Evolutionary conservation across 2,888 invertebrate genomes (phyloP).

Genomic region (Hirtodrosophila duncani): DNA sequence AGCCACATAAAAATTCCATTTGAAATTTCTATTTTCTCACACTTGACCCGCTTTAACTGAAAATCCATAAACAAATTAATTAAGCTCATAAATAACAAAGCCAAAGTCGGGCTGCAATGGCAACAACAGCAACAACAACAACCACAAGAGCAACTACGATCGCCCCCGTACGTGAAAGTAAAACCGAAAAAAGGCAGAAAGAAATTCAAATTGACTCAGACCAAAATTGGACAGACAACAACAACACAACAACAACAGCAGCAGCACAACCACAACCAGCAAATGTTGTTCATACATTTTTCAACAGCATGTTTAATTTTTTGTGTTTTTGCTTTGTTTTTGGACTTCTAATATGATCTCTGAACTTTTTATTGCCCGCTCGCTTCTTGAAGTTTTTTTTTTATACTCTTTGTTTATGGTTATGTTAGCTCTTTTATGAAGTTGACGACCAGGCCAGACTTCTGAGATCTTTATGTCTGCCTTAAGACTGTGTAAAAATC

Average conservation of each 20-base stretch:
- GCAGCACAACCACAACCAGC: not conserved
- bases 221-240: conserved; percentile 28
- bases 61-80: conserved; percentile 59
- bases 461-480: too few relatives aligned
- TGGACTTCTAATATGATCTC: conserved; percentile 69
- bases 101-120: conserved; percentile 12
- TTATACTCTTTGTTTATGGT: conserved; percentile 35
- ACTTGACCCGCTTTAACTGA: conserved; percentile 54
- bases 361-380: conserved; percentile 64
- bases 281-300: conserved; percentile 48
- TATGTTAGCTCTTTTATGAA: conserved; percentile 18
- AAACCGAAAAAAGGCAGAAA: conserved; percentile 49
- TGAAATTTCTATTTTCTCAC: conserved; percentile 49
- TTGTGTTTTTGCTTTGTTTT: too few relatives aligned
- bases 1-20: not conserved
- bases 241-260: conserved; percentile 1
- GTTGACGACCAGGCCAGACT: conserved; percentile 61
- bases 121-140: conserved; percentile 4
- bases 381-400: conserved; percentile 41
- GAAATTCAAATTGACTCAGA: conserved; percentile 53
- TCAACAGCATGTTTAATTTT: conserved; percentile 59
- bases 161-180: conserved; percentile 63
- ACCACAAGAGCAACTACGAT: conserved; percentile 21
- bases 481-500: too few relatives aligned
- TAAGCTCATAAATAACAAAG: conserved; percentile 55